These are phyloP conservation scores for Oceanodroma tethys DNA, from an alignment of 2,113 vertebrate genomes.

Conservation along the genomic window DNA sequence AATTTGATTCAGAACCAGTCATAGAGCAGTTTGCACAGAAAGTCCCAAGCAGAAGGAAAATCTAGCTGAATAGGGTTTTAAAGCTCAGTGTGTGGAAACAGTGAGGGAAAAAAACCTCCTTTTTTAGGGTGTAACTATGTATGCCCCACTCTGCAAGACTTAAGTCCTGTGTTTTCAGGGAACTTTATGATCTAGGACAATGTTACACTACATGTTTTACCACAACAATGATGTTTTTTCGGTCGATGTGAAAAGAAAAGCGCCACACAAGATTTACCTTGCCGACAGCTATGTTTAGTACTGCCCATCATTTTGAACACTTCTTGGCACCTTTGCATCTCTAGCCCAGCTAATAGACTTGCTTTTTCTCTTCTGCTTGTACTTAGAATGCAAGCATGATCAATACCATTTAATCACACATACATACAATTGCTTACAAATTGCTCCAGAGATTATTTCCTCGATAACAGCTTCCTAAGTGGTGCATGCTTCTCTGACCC, in stretches of 20 bases:
- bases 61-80: background rate
- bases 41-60: background rate
- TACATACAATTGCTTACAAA: background rate
- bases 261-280: background rate
- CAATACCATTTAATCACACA: background rate
- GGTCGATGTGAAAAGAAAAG: background rate
- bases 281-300: background rate
- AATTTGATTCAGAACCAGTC: background rate
- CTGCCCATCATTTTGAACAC: background rate
- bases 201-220: background rate
- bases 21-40: background rate
- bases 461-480: background rate
- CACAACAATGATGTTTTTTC: background rate
- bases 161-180: background rate
- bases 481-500: background rate
- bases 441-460: background rate
- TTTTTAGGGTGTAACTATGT: background rate
- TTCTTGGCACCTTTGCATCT: background rate
- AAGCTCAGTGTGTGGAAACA: background rate
- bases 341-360: background rate
- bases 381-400: background rate
- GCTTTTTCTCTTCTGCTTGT: background rate
- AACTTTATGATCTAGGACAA: background rate
- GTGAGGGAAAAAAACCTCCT: accelerated
- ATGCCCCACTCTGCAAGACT: background rate